Conservation (phyloP, 2,113 vertebrate species). For the Pluvianellus socialis region DNA sequence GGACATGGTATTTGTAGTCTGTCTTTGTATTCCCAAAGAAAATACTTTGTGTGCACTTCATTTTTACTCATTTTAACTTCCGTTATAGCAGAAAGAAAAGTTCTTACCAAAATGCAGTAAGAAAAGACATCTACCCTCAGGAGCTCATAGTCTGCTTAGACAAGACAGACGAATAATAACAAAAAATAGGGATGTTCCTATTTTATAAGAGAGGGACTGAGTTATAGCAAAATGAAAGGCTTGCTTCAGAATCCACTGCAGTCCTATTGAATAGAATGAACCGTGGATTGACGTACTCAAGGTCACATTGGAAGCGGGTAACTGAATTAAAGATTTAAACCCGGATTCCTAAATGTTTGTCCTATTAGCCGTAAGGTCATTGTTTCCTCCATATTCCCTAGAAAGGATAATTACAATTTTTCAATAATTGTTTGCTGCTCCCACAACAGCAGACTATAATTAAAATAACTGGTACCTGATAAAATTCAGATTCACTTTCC, state of each 20-base stretch:
- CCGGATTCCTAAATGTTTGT: not conserved
- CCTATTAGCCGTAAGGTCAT: not conserved
- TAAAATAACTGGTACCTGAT: not conserved
- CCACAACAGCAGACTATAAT: not conserved
- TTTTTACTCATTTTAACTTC: constrained; percentile 11
- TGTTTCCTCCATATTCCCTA: not conserved
- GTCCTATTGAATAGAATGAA: not conserved
- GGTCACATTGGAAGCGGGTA: not conserved
- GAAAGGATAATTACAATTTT: not conserved
- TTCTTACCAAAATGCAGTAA: not conserved
- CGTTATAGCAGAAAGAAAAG: not conserved
- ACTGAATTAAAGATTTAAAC: not conserved
- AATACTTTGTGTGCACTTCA: not conserved
- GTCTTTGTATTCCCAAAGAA: not conserved
- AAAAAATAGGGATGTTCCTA: not conserved
- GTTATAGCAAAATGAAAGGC: not conserved
- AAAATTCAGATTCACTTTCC: not conserved
- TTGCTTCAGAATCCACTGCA: not conserved
- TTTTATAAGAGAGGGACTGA: not conserved
- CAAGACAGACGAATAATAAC: not conserved
- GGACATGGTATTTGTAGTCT: not conserved
- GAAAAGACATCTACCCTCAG: not conserved
- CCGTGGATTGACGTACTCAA: not conserved
- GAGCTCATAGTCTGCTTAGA: not conserved
- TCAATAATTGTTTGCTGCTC: not conserved